Evolutionary conservation across 2,888 invertebrate genomes (phyloP), one percentile per base, ranked within the genome.

Genomic region (Charanyca ferruginea): DNA sequence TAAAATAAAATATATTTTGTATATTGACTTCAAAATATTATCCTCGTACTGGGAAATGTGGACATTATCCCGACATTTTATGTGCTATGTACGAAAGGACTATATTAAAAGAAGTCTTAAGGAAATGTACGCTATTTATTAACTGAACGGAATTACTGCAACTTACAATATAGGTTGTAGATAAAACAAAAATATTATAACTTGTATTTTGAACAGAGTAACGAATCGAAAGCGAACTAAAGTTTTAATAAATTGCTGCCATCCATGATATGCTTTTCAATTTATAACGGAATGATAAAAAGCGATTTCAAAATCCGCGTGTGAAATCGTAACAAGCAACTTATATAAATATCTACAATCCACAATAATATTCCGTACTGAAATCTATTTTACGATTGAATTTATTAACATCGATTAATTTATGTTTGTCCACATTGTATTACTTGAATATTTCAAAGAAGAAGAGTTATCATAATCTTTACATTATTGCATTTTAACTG

Each of bases 251-350:
- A 84, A 87, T 86, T 89, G 86, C 85, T 84, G 85, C 85, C 84
- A 80, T 89, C 82, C 85, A 85, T 94, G 93, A 93, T 93, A 94
- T 94, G 94, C 91, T 83, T 90, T 87, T 85, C 87, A 90, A 87
- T 87, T 87, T 84, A 86, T 85, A 90, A 93, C 89, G 92, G 91
- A 92, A 92, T 93, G 93, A 89, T 90, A 86, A 87, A 86, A 89
- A 90, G 82, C 86, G 79, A 87, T 87, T 86, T 86, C 83, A 83
- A 80, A 83, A 83, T 81, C 63, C 73, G 77, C 73, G 79, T 77
- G 73, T 75, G 81, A 88, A 89, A 85, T 81, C 84, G 80, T 87
- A 90, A 88, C 85, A 85, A 89, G 87, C 88, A 88, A 88, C 83
- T 75, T 82, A 87, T 81, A 85, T 83, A 85, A 83, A 85, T 77